Evolutionary conservation across 2,113 vertebrate species (phyloP).

Genomic region (Pollachius pollachius): DNA sequence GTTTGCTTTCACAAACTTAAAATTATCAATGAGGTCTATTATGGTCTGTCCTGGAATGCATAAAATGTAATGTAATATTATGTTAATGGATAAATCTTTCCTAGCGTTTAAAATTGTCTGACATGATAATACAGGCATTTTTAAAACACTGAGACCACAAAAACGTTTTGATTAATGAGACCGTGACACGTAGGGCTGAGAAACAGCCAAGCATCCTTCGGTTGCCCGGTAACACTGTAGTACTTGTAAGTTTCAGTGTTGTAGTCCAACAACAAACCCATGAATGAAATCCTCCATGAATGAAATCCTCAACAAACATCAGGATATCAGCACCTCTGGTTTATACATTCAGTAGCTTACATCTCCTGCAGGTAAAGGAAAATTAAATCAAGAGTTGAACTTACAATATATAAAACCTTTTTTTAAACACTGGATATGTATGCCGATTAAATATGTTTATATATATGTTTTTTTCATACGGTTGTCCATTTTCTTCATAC

Average conservation of each 20-base stretch:
- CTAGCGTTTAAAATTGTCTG: no score
- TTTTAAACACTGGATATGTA: slow-evolving; percentile 5
- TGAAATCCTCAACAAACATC: slow-evolving; percentile 1
- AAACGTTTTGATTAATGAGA: no score
- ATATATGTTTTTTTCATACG: neutral
- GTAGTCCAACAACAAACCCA: neutral
- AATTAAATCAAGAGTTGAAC: slow-evolving; percentile 15
- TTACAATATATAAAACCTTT: slow-evolving; percentile 18
- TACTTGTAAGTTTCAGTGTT: slow-evolving; percentile 1
- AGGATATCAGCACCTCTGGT: slow-evolving; percentile 44
- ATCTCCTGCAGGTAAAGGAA: slow-evolving; percentile 25
- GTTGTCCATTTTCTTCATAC: no score
- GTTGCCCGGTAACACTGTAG: slow-evolving; percentile 16
- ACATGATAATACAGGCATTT: no score
- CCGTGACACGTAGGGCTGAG: neutral
- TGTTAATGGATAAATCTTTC: no score
- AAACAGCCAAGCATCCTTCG: neutral
- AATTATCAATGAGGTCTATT: no score
- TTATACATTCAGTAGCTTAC: slow-evolving; percentile 60
- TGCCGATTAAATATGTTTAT: neutral
- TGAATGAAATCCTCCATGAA: slow-evolving; percentile 1
- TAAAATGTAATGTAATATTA: no score
- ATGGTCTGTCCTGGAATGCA: no score
- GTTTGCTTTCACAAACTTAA: no score
- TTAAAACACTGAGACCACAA: no score